These are phyloP conservation scores for Corvus hawaiiensis DNA, from an alignment of 2,113 vertebrate genomes.

Conservation along the genomic window DNA sequence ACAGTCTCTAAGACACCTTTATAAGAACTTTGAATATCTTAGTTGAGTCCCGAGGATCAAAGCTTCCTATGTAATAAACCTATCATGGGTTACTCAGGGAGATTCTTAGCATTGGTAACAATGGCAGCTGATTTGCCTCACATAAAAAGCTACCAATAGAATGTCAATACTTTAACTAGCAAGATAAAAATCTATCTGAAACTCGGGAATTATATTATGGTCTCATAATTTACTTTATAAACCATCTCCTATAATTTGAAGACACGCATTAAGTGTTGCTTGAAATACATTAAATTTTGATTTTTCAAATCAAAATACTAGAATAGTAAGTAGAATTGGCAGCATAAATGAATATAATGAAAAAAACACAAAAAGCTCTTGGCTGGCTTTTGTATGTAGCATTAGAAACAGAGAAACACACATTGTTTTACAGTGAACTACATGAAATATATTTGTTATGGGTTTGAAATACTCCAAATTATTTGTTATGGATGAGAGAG, in stretches of 20 bases:
- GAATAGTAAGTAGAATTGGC: constrained; percentile 44
- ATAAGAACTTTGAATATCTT: constrained; percentile 32
- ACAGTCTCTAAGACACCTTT: constrained; percentile 41
- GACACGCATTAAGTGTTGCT: not conserved
- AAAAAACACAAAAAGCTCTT: constrained; percentile 35
- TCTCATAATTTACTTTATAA: constrained; percentile 32
- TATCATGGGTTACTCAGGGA: not conserved
- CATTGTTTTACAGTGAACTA: constrained; percentile 33
- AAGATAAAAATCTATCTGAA: not conserved
- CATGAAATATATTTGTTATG: constrained; percentile 38
- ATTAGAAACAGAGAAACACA: constrained; percentile 30
- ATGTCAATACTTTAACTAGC: constrained; percentile 26
- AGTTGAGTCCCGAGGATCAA: constrained; percentile 37
- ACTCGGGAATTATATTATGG: not conserved
- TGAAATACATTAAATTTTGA: constrained; percentile 22
- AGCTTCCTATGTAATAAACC: constrained; percentile 10
- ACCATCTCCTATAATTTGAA: not conserved
- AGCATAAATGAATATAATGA: constrained; percentile 50
- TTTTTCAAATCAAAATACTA: not conserved
- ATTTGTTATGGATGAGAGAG: constrained; percentile 38
- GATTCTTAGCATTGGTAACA: not conserved
- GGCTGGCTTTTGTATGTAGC: constrained; percentile 23
- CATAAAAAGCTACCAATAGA: not conserved
- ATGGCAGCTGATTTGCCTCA: not conserved
- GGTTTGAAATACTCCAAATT: constrained; percentile 36